These are phyloP conservation scores for Seriola quinqueradiata DNA, from an alignment of 2,113 vertebrate genomes.

Conservation along the genomic window DNA sequence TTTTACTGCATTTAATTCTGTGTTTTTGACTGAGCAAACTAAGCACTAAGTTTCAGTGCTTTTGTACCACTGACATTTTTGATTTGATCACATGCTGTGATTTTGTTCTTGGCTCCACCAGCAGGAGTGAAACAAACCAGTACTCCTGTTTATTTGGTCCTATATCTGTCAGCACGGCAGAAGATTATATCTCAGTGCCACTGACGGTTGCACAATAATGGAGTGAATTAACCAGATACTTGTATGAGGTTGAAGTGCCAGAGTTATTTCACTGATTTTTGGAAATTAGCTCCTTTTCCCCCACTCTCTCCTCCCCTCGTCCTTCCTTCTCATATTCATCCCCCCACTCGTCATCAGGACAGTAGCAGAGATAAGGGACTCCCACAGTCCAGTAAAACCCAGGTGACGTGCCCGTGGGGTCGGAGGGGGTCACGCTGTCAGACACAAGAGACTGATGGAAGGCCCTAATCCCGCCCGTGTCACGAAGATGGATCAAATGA, in stretches of 20 bases:
- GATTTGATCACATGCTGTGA: conserved; percentile 10
- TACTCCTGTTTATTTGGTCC: conserved; percentile 44
- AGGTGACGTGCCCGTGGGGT: conserved; percentile 68
- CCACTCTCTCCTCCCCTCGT: neutral
- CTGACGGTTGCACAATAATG: conserved; percentile 1
- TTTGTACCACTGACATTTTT: neutral
- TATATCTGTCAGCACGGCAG: conserved; percentile 33
- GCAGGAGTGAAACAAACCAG: conserved; percentile 28
- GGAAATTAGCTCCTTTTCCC: neutral
- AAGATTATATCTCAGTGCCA: conserved; percentile 19
- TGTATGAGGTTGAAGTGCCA: neutral
- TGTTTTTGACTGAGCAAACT: neutral
- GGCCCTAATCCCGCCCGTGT: conserved; percentile 82
- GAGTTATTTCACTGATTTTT: neutral
- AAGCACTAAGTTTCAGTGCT: neutral
- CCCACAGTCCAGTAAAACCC: conserved; percentile 58
- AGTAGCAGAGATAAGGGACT: conserved; percentile 67
- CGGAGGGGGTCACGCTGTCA: conserved; percentile 68
- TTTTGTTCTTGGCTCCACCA: conserved; percentile 14
- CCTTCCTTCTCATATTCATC: neutral
- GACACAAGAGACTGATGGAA: conserved; percentile 73
- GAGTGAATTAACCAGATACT: neutral
- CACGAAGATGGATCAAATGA: conserved; percentile 87
- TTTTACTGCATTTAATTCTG: neutral
- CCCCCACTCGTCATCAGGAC: conserved; percentile 13